phyloP scores from a whole-genome alignment of 2,113 vertebrate species.

The Egretta garzetta region DNA sequence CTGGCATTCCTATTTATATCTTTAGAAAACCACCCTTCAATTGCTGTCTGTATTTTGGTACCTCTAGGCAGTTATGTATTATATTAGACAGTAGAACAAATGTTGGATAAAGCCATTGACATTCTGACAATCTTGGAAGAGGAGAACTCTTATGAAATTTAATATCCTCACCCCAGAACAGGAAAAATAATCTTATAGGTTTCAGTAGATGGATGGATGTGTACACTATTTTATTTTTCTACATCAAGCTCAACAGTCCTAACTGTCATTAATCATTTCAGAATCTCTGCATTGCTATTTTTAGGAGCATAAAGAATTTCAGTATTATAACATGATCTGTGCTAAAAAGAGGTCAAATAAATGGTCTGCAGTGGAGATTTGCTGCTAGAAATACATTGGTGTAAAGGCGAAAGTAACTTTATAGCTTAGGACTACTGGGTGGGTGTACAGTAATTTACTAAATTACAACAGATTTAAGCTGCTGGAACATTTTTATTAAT shows the following conservation, averaged over 20 bases:
- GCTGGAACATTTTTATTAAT: conserved; percentile 57
- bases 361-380: conserved; percentile 8
- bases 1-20: not conserved
- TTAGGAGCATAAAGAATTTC: conserved; percentile 49
- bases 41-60: not conserved
- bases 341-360: conserved; percentile 18
- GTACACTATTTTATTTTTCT: conserved; percentile 39
- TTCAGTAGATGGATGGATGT: conserved; percentile 44
- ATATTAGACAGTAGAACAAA: conserved; percentile 11
- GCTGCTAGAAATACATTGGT: not conserved
- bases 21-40: not conserved
- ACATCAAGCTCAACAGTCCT: conserved; percentile 20
- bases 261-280: conserved; percentile 67
- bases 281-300: conserved; percentile 28
- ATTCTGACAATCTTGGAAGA: conserved; percentile 4
- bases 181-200: conserved; percentile 52
- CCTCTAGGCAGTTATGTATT: not conserved
- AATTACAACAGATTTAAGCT: conserved; percentile 50
- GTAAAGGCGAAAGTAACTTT: conserved; percentile 51
- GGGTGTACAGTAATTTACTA: conserved; percentile 40
- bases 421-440: not conserved
- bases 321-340: not conserved
- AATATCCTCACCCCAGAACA: conserved; percentile 20
- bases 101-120: not conserved
- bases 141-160: conserved; percentile 16